Conservation (phyloP, 2,797 vertebrate genomes). For the Micrastur ruficollis region DNA sequence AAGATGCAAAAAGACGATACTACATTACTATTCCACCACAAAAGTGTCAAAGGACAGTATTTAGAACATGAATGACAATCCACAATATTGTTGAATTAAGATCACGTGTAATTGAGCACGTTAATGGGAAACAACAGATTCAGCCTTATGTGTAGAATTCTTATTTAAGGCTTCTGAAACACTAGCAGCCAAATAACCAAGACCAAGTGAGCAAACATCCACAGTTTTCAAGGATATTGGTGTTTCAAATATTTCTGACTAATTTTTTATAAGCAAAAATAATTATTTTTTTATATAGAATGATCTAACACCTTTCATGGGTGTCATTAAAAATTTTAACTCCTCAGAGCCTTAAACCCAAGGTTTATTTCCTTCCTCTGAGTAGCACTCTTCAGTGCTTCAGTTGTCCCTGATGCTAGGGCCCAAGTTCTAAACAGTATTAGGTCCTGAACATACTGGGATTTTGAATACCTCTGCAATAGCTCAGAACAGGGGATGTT, state of each 20-base stretch:
- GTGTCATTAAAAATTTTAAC: neutral
- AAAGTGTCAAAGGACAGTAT: neutral
- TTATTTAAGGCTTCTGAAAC: neutral
- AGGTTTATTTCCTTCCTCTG: neutral
- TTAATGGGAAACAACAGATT: neutral
- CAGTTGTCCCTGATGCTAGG: neutral
- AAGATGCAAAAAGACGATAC: neutral
- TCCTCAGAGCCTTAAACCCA: neutral
- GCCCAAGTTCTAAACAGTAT: neutral
- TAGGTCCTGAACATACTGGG: neutral
- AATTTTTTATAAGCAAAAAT: neutral
- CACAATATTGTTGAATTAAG: neutral
- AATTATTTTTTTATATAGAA: neutral
- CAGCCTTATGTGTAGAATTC: neutral
- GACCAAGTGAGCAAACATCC: neutral
- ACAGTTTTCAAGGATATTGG: neutral
- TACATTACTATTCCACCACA: neutral
- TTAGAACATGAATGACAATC: neutral
- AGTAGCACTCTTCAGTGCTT: neutral
- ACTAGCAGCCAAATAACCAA: neutral
- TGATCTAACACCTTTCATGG: neutral
- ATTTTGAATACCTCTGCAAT: neutral
- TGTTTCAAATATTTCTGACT: neutral
- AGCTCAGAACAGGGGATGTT: neutral
- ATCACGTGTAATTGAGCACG: neutral